Evolutionary conservation across 2,113 vertebrate species (phyloP), one percentile per base, ranked within the genome.

Genomic region (Clarias batrachus): DNA sequence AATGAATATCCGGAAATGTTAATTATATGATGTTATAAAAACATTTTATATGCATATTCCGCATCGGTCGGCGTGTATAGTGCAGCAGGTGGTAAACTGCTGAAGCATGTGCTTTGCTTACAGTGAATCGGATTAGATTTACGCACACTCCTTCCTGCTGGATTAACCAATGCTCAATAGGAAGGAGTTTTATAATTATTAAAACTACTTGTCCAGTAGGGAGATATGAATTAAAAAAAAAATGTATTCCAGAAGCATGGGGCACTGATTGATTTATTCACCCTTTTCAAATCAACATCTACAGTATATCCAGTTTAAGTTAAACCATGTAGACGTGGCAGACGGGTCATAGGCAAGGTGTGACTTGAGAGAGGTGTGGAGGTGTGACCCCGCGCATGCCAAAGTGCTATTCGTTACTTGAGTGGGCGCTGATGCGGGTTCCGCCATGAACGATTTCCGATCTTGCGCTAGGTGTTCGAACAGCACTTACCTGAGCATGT

Each of bases 401-500:
- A 62, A 33, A 48, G 68, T 12, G 10, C 7, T 16, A n/a, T 65
- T 79, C n/a, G 63, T 25, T 81, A 17, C 48, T 60, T 62, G 74
- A 68, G 76, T 37, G 63, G 74, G 73, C 23, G 13, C 68, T 62
- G 65, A 65, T 62, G 11, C 13, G 17, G n/a, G 16, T 59, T 79
- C 54, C 21, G 41, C 41, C 76, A 76, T 25, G 8, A 79, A 30
- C n/a, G 60, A 79, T 62, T 79, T 68, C 52, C 54, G 30, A 57
- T 81, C 56, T 86, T 79, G 63, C 85, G 27, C n/a, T 27, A 2
- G 48, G 60, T 62, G 54, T 81, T 59, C 4, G 62, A 86, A 62
- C 78, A 81, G 85, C 79, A 86, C 79, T 79, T 85, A 79, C 62
- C 62, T 85, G 70, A 48, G 65, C 81, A 65, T 62, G 68, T 62